Percentiles rank a stretch among this genome's conserved stretches.
Evolutionary conservation across 2,797 vertebrate species (phyloP).

Genomic region (Triplophysa yarkandensis): DNA sequence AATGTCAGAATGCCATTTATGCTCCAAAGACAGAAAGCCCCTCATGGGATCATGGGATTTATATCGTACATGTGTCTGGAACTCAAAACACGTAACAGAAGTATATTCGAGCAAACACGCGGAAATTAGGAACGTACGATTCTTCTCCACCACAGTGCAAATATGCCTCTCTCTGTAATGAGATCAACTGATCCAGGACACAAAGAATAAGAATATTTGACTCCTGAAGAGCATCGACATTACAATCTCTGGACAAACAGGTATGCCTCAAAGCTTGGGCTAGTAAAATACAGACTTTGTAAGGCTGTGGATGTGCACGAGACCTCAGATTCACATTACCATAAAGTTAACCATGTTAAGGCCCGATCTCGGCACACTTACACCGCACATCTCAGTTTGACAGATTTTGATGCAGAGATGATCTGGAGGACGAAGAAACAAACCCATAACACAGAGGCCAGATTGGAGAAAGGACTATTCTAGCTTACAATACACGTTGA

Average conservation of each 20-base stretch:
- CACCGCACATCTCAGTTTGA: not conserved
- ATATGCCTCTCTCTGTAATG: constrained; percentile 17
- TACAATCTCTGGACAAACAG: constrained; percentile 11
- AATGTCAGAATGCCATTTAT: constrained; percentile 53
- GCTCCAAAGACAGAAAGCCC: constrained; percentile 21
- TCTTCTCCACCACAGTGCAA: constrained; percentile 34
- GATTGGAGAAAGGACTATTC: constrained; percentile 1
- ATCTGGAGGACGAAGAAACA: constrained; percentile 27
- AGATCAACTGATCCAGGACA: constrained; percentile 17
- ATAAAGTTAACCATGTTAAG: constrained; percentile 16
- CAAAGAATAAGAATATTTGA: constrained; percentile 13
- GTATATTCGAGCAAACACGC: constrained; percentile 36
- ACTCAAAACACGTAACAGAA: constrained; percentile 32
- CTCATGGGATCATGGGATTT: constrained; percentile 30
- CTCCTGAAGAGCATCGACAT: constrained; percentile 19
- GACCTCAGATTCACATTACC: constrained; percentile 37
- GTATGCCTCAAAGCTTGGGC: not conserved
- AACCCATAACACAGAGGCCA: not conserved
- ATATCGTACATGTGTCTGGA: constrained; percentile 15
- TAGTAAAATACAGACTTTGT: constrained; percentile 16
- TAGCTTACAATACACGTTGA: not conserved
- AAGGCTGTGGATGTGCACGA: constrained; percentile 32
- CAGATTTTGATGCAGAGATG: constrained; percentile 42
- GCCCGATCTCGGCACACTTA: constrained; percentile 18
- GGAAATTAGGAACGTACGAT: constrained; percentile 19